A percentile compares a stretch with the other conserved stretches of the same genome.
Conservation (phyloP, 2,113 vertebrate genomes). For the Gambusia affinis region DNA sequence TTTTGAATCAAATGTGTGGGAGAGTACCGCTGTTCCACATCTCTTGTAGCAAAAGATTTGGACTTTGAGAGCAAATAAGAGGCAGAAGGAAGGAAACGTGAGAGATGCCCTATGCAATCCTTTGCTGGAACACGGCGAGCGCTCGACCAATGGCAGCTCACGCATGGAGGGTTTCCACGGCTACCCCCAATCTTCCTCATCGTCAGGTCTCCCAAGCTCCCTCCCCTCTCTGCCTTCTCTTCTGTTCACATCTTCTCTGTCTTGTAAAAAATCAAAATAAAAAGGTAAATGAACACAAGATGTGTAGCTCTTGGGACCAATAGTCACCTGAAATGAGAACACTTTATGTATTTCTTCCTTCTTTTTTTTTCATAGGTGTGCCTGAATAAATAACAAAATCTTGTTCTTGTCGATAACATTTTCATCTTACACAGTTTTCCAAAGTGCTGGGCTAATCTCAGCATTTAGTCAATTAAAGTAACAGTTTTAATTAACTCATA, state of each 20-base stretch:
- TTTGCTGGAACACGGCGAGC: conserved; percentile 41
- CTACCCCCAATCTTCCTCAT: conserved; percentile 64
- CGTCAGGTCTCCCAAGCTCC: conserved; percentile 16
- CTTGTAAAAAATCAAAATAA: conserved; percentile 71
- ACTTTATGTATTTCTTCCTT: too few relatives aligned
- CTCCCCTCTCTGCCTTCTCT: neutral
- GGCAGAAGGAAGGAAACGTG: conserved; percentile 7
- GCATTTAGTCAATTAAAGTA: too few relatives aligned
- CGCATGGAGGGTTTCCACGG: conserved; percentile 73
- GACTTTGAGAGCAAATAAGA: conserved; percentile 28
- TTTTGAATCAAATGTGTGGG: conserved; percentile 33
- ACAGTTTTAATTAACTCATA: too few relatives aligned
- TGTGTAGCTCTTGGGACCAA: conserved; percentile 36
- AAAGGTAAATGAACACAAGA: conserved; percentile 65
- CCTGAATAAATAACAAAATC: too few relatives aligned
- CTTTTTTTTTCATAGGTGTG: too few relatives aligned
- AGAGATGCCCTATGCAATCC: conserved; percentile 66
- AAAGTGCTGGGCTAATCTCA: too few relatives aligned
- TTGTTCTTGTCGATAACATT: too few relatives aligned
- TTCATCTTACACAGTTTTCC: too few relatives aligned
- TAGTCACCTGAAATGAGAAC: too few relatives aligned
- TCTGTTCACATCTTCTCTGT: conserved; percentile 36
- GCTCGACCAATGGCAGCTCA: conserved; percentile 67
- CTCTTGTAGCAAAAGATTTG: conserved; percentile 51
- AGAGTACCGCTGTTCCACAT: conserved; percentile 63